A percentile compares a stretch with the other conserved stretches of the same genome.
Conservation (phyloP, 2,888 invertebrate genomes). For the Scaptomyza parva region DNA sequence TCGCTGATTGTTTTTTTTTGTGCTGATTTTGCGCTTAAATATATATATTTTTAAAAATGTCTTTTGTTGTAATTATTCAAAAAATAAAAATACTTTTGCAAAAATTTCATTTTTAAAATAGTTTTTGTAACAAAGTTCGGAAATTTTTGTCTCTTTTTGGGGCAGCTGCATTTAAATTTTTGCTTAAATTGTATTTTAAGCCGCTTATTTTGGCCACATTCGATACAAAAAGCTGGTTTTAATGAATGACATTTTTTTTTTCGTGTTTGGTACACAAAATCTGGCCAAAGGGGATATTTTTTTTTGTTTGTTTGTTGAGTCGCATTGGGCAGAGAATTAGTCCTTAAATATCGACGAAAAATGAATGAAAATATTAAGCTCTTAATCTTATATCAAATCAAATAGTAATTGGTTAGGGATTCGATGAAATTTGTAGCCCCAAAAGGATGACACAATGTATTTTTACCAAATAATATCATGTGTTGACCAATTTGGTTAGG, state of each 20-base stretch:
- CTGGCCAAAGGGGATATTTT: not conserved
- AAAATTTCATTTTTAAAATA: slow-evolving; percentile 4
- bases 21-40: slow-evolving; percentile 72
- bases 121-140: slow-evolving; percentile 4
- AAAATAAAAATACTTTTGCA: slow-evolving; percentile 43
- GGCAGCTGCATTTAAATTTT: slow-evolving; percentile 15
- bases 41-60: slow-evolving; percentile 57
- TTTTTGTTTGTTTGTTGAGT: not conserved
- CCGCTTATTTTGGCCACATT: slow-evolving; percentile 31
- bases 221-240: slow-evolving; percentile 11
- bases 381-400: not conserved
- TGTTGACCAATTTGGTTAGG: too few species aligned
- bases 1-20: slow-evolving; percentile 66
- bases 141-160: slow-evolving; percentile 16
- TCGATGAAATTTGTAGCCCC: too few species aligned
- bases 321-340: not conserved
- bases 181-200: slow-evolving; percentile 44
- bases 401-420: too few species aligned
- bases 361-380: not conserved
- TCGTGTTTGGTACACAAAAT: not conserved
- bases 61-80: slow-evolving; percentile 64
- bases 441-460: too few species aligned
- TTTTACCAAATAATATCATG: too few species aligned
- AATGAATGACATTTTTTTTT: slow-evolving; percentile 7
- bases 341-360: not conserved